A percentile compares a stretch with the other conserved stretches of the same genome.
phyloP scores from a whole-genome alignment of 2,797 vertebrate species.

The Rhabdomys pumilio region DNA sequence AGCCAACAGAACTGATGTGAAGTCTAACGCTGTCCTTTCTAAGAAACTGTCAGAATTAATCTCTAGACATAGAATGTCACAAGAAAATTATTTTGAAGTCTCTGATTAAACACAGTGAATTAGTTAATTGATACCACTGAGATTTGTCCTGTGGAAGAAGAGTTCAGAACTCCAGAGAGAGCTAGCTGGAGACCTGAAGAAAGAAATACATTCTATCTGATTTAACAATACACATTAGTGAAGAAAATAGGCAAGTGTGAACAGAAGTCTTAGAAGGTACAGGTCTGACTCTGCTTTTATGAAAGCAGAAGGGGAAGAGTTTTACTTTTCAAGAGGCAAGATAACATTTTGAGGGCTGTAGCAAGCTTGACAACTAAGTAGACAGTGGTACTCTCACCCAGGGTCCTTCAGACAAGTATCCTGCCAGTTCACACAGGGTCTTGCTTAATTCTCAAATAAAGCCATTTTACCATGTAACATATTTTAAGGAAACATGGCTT shows the following conservation, averaged over 20 bases:
- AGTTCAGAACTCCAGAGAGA: conserved; percentile 73
- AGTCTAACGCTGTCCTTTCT: conserved; percentile 70
- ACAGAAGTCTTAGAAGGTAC: conserved; percentile 23
- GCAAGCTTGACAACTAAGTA: neutral
- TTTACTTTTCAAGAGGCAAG: conserved; percentile 50
- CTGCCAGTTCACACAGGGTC: neutral
- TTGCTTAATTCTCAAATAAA: neutral
- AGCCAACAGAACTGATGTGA: conserved; percentile 59
- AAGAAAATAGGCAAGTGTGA: conserved; percentile 63
- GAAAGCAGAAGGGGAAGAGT: neutral
- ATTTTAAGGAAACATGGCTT: neutral
- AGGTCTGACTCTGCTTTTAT: conserved; percentile 50
- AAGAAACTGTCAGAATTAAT: conserved; percentile 79
- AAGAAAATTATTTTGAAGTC: conserved; percentile 75
- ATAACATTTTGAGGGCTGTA: neutral
- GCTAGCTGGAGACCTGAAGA: conserved; percentile 71
- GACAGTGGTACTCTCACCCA: neutral
- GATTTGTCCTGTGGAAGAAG: conserved; percentile 74
- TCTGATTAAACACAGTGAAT: conserved; percentile 86
- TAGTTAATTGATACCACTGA: conserved; percentile 74
- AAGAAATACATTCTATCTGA: conserved; percentile 67
- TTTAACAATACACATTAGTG: conserved; percentile 71
- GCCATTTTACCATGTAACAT: neutral
- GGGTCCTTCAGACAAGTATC: neutral
- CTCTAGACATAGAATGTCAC: conserved; percentile 75